Base-by-base conservation (phyloP, 2,888 invertebrate species). In the Amiota minor region DNA sequence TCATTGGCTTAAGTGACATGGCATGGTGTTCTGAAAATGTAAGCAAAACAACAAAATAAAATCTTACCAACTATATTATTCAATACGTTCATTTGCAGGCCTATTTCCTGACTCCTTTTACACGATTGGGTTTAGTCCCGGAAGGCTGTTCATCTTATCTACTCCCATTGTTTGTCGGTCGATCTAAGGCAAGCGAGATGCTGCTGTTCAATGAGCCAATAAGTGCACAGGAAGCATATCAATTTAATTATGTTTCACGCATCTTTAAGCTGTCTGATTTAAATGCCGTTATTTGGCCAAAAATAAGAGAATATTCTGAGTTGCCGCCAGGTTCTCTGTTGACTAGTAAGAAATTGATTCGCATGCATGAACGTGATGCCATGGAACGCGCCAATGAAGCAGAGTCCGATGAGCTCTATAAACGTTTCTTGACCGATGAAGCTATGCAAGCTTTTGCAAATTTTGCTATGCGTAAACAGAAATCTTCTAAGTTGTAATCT, bases 81-180 rank as follows among this genome's bases (percentile, higher is more conserved):
- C 0, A 0, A 18, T 18, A 0, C 20, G 20, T 23, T 4, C 16
- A 20, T n/a, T 61, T 50, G 65, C 85, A 96, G 96, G 95, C 98
- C 1, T 95, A 94, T 76, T 97, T 98, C 89, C 91, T 93, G 74
- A 95, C 97, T 14, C 98, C 98, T 9, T 99, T 99, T 89, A 92
- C 94, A 18, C 92, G 92, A 79, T 89, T 98, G 72, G 98, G 97
- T 1, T 91, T 98, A 79, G 93, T 94, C 50, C 94, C 97, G 16
- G 98, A 99, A 91, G 98, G 95, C 10, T 96, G 97, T 86, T 97
- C 98, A 3, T 93, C 96, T 20, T 95, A 93, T 81, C 93, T 93
- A 71, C 97, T 98, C 88, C 97, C 98, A 0, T 91, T 91, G 83
- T 91, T 97, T 70, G 92, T 99, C 91, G 98, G 98, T 9, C 91